Conservation (phyloP, 2,113 vertebrate genomes). For the Hystrix cristata region DNA sequence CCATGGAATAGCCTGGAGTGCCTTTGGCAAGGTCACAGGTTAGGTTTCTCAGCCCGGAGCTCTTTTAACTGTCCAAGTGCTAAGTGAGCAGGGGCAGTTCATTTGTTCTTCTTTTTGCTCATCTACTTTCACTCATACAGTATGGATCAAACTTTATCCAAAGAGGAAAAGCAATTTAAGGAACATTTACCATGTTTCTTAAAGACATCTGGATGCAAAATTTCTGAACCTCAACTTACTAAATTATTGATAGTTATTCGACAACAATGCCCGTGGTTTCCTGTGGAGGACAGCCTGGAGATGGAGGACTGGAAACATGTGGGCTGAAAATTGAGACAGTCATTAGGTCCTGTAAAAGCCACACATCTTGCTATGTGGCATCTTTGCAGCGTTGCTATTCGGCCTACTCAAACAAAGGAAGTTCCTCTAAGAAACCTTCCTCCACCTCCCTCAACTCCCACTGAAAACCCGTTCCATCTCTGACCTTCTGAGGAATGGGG, state of each 20-base stretch:
- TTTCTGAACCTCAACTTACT: background rate
- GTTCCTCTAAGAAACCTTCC: background rate
- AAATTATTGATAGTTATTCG: background rate
- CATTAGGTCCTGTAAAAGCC: background rate
- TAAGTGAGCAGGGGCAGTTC: background rate
- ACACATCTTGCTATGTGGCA: background rate
- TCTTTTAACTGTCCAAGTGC: background rate
- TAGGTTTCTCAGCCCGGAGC: background rate
- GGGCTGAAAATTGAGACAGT: background rate
- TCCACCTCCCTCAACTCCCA: background rate
- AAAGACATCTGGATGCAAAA: background rate
- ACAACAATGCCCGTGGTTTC: background rate
- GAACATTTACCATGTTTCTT: background rate
- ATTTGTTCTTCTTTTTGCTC: background rate
- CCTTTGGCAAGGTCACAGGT: background rate
- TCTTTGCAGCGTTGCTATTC: background rate
- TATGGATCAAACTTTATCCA: background rate
- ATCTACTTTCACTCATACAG: background rate
- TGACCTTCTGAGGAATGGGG: background rate
- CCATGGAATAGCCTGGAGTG: background rate
- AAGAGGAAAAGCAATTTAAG: background rate
- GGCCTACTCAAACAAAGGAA: background rate
- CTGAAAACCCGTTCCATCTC: background rate
- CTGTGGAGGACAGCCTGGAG: background rate
- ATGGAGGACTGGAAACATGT: background rate